Percentiles rank a stretch among this genome's conserved stretches.
These are phyloP conservation scores for Apistogramma diplotaenia DNA, from an alignment of 2,113 vertebrate genomes.

Conservation along the genomic window DNA sequence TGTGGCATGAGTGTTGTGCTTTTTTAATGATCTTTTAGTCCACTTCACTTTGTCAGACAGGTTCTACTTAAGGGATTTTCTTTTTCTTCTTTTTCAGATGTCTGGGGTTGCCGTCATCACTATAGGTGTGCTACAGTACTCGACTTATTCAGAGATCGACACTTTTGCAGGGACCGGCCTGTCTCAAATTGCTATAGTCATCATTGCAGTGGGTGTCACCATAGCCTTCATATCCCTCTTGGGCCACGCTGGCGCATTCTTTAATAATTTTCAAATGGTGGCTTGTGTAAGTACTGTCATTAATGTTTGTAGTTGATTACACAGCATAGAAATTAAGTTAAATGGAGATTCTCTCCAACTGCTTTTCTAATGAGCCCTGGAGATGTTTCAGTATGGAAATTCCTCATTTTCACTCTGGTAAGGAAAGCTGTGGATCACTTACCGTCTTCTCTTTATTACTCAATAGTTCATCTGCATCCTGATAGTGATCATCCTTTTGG, in stretches of 20 bases:
- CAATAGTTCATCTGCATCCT: constrained; percentile 39
- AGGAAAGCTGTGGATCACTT: not conserved
- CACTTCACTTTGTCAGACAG: no score
- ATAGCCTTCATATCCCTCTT: constrained; percentile 7
- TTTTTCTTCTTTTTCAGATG: constrained; percentile 16
- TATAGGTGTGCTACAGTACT: constrained; percentile 13
- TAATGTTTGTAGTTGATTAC: not conserved
- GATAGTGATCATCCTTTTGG: constrained; percentile 37
- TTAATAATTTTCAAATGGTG: not conserved
- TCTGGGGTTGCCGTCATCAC: constrained; percentile 35
- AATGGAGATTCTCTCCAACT: not conserved
- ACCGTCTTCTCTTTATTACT: not conserved
- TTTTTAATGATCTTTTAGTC: no score
- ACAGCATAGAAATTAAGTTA: not conserved
- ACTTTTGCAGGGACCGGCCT: constrained; percentile 1
- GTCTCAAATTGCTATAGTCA: constrained; percentile 18
- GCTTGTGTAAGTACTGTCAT: constrained; percentile 26
- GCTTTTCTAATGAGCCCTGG: not conserved
- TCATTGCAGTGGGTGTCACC: constrained; percentile 33
- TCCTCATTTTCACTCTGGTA: not conserved
- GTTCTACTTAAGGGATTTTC: no score
- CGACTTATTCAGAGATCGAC: not conserved
- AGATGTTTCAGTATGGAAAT: not conserved
- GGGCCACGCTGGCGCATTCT: constrained; percentile 21
- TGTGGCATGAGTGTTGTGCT: no score